A percentile compares a stretch with the other conserved stretches of the same genome.
phyloP scores from a whole-genome alignment of 2,797 vertebrate species.

The Girardinus metallicus region DNA sequence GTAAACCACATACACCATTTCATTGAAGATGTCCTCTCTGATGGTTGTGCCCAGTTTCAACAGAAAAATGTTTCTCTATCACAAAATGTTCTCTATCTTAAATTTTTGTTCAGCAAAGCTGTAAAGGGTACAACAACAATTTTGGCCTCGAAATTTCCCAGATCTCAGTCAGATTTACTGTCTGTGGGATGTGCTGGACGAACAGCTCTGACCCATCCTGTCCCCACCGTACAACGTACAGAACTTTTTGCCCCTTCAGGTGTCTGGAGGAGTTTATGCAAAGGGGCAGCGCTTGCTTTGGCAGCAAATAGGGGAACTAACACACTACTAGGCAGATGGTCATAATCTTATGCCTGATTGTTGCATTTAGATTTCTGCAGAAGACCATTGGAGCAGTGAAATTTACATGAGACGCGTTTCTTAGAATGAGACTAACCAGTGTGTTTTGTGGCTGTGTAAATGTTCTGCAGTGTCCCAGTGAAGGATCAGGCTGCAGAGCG shows the following conservation, averaged over 20 bases:
- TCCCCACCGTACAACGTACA: not conserved
- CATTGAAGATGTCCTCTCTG: not conserved
- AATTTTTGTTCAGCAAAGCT: not conserved
- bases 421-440: not conserved
- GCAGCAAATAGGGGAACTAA: not conserved
- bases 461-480: conserved; percentile 51
- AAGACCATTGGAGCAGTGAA: not conserved
- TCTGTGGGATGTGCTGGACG: not conserved
- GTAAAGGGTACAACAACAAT: not conserved
- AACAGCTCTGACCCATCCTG: not conserved
- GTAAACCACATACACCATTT: not conserved
- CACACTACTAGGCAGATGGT: not conserved
- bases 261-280: not conserved
- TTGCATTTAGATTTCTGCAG: not conserved
- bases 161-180: not conserved
- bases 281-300: not conserved
- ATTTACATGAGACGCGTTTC: not conserved
- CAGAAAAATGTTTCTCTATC: not conserved
- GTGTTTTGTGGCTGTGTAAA: conserved; percentile 4
- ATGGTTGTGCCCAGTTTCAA: not conserved
- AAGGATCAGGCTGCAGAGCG: conserved; percentile 33
- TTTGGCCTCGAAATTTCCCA: not conserved
- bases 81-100: not conserved
- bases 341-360: not conserved
- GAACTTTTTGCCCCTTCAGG: not conserved